Base-by-base conservation (phyloP, 2,888 invertebrate species). In the Autographa pulchrina region DNA sequence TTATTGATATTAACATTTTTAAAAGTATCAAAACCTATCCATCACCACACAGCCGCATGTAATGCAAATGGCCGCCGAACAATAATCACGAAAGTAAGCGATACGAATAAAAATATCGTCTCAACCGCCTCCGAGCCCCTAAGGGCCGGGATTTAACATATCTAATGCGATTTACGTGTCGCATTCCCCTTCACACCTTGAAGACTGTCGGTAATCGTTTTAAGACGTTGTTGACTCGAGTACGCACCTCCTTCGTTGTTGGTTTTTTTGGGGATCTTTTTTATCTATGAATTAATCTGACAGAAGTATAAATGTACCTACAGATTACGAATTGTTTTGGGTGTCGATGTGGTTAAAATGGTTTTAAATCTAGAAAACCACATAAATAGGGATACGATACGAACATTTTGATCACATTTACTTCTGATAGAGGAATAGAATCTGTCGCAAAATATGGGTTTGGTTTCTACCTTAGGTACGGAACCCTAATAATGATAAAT, bases 131-230 rank as follows among this genome's bases (percentile, higher is more conserved):
- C 81, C 84, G 84, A 84, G 81, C 88, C 88, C 91, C 88, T 81
- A 84, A 84, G 92, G 91, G 88, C 89, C 86, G 88, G 86, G 93
- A 93, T 94, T 95, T 95, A 95, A 94, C 95, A 95, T 95, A 94
- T 89, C 94, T 95, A 95, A 95, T 95, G 95, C 95, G 95, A 92
- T 95, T 95, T 95, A 91, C 95, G 94, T 95, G 95, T 95, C 88
- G 87, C 79, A 86, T 88, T 90, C 90, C 91, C 90, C 88, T 84
- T 84, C 88, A 86, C 91, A 90, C 91, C 92, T 91, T 85, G 82
- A 87, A 89, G 85, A 88, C 88, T 86, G 89, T 88, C 90, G 84
- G 92, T 94, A 95, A 95, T 94, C 94, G 94, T 89, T 95, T 94
- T 94, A 94, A 95, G 94, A 94, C 93, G 91, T 85, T 89, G 92